These are phyloP conservation scores for Apodemia hepburni DNA, from an alignment of 2,888 invertebrate genomes.

Conservation along the genomic window DNA sequence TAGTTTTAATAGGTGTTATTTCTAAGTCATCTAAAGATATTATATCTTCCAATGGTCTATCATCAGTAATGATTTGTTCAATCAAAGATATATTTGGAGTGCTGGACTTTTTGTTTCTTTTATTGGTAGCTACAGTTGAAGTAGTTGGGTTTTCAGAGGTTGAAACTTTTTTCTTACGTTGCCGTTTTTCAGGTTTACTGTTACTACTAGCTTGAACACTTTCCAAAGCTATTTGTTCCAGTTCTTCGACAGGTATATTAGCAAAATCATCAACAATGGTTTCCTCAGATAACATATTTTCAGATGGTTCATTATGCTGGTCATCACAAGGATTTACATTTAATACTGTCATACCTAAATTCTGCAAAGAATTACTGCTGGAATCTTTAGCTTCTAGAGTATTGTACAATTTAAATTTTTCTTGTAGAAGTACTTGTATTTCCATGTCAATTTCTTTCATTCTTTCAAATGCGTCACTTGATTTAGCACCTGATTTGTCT, in stretches of 20 bases:
- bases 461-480: constrained; percentile 67
- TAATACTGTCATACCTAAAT: constrained; percentile 65
- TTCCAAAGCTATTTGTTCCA: constrained; percentile 64
- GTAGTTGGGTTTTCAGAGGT: constrained; percentile 44
- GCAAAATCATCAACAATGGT: constrained; percentile 60
- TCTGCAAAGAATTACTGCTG: constrained; percentile 46
- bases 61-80: constrained; percentile 66
- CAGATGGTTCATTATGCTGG: constrained; percentile 34
- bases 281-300: constrained; percentile 42
- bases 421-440: constrained; percentile 77
- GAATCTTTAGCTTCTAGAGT: constrained; percentile 62
- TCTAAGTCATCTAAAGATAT: constrained; percentile 64
- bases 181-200: constrained; percentile 38
- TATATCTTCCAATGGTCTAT: constrained; percentile 64
- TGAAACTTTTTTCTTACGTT: constrained; percentile 40
- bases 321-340: constrained; percentile 48
- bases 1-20: constrained; percentile 38
- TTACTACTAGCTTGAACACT: constrained; percentile 39
- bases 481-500: constrained; percentile 36
- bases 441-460: constrained; percentile 82
- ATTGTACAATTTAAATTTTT: constrained; percentile 79
- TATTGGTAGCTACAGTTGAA: constrained; percentile 38
- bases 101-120: constrained; percentile 43
- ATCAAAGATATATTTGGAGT: constrained; percentile 64
- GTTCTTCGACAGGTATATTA: constrained; percentile 62